Evolutionary conservation across 2,797 vertebrate genomes (phyloP).

Genomic region (Melanotaenia pygmaea): DNA sequence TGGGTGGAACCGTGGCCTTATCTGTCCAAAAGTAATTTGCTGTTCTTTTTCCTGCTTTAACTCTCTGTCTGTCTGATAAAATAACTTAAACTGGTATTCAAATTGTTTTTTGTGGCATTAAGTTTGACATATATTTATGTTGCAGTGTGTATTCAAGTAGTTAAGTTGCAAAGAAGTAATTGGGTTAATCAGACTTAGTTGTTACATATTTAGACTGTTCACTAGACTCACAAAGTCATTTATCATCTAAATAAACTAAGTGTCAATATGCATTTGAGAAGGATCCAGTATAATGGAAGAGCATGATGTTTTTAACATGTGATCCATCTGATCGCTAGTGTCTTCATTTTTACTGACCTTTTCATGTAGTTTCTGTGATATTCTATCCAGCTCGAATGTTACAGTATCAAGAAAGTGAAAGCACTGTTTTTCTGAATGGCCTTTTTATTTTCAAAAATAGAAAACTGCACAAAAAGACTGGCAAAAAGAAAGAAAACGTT

Average conservation of each 20-base stretch:
- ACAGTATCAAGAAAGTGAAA: conserved; percentile 33
- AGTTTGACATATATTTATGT: conserved; percentile 25
- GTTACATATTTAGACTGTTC: background rate
- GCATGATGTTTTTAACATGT: conserved; percentile 7
- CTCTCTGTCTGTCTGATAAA: conserved; percentile 35
- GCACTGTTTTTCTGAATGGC: conserved; percentile 13
- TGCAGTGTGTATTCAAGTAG: background rate
- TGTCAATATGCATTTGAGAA: background rate
- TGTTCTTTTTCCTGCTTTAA: conserved; percentile 40
- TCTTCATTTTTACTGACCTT: conserved; percentile 53
- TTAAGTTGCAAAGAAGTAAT: background rate
- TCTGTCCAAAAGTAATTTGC: conserved; percentile 28
- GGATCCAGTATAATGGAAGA: background rate
- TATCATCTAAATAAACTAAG: conserved; percentile 1
- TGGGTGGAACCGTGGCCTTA: conserved; percentile 38
- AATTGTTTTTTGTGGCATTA: conserved; percentile 28
- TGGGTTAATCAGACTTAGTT: no score
- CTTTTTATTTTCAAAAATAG: background rate
- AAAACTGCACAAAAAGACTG: background rate
- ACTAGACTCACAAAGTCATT: background rate
- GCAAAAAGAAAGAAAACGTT: background rate
- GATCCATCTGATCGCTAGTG: conserved; percentile 34
- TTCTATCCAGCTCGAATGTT: conserved; percentile 33
- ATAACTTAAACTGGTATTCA: conserved; percentile 42
- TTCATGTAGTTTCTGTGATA: conserved; percentile 23